Conservation (phyloP, 2,113 vertebrate genomes). For the Serinus canaria region DNA sequence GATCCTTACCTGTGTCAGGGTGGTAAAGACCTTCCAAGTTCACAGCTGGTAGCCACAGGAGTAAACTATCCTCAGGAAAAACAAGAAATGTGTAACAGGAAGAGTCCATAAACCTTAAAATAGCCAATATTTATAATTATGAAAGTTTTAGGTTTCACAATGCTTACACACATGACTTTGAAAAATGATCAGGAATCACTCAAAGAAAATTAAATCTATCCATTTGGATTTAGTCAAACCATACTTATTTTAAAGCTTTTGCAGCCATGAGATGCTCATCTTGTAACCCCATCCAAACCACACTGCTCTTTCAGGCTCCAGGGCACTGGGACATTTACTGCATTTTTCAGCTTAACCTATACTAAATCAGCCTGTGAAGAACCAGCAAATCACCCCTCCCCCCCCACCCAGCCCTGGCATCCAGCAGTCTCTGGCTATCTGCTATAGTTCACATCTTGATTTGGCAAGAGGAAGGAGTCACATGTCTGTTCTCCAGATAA, state of each 20-base stretch:
- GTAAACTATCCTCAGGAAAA: background rate
- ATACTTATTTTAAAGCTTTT: background rate
- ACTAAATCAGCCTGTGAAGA: background rate
- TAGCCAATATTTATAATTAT: conserved; percentile 25
- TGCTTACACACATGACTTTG: conserved; percentile 42
- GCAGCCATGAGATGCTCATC: background rate
- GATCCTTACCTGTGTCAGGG: background rate
- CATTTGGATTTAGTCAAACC: background rate
- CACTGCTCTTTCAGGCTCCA: background rate
- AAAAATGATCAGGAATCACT: conserved; percentile 7
- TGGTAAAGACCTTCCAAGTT: background rate
- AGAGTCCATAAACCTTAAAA: conserved; percentile 29
- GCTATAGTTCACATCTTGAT: background rate
- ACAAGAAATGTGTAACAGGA: background rate
- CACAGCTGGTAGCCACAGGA: background rate
- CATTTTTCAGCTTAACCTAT: background rate
- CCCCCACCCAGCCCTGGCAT: background rate
- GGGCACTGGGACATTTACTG: background rate
- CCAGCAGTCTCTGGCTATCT: background rate
- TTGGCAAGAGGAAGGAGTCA: background rate
- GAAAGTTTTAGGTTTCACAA: conserved; percentile 31
- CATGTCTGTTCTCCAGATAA: background rate
- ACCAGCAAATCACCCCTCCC: background rate
- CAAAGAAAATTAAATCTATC: background rate
- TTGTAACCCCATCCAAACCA: background rate